These are phyloP conservation scores for Rhynchophorus ferrugineus DNA, from an alignment of 1,140 invertebrate species.

Conservation along the genomic window DNA sequence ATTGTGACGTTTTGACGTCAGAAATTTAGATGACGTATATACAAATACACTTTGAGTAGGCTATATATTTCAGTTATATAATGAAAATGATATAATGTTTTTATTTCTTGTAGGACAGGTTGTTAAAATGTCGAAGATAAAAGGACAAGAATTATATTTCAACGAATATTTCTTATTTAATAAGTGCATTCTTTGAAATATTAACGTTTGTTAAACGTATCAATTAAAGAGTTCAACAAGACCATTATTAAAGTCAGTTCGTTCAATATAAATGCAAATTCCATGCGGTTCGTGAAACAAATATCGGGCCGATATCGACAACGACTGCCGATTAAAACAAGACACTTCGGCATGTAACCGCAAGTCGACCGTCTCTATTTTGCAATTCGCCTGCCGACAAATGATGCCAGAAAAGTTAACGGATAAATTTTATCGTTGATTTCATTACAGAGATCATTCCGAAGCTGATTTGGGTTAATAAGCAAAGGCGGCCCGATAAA, in stretches of 20 bases:
- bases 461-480: background rate
- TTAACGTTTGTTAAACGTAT: no score
- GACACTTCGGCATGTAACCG: slow-evolving; percentile 17
- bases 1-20: no score
- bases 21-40: no score
- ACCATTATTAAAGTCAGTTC: slow-evolving; percentile 20
- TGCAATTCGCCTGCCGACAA: slow-evolving; percentile 1
- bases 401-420: slow-evolving; percentile 9
- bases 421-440: slow-evolving; percentile 16
- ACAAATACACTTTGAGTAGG: no score
- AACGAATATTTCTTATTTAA: no score
- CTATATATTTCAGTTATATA: no score
- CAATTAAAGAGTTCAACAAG: no score
- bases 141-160: no score
- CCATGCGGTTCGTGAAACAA: slow-evolving; percentile 14
- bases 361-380: slow-evolving; percentile 7
- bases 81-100: no score
- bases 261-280: slow-evolving; percentile 24
- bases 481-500: background rate
- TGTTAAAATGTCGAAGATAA: no score
- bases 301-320: slow-evolving; percentile 10
- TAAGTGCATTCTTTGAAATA: no score
- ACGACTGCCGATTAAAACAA: slow-evolving; percentile 19
- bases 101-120: no score
- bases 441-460: background rate